Base-by-base conservation (phyloP, 2,888 invertebrate genomes). In the Steinernema hermaphroditum region DNA sequence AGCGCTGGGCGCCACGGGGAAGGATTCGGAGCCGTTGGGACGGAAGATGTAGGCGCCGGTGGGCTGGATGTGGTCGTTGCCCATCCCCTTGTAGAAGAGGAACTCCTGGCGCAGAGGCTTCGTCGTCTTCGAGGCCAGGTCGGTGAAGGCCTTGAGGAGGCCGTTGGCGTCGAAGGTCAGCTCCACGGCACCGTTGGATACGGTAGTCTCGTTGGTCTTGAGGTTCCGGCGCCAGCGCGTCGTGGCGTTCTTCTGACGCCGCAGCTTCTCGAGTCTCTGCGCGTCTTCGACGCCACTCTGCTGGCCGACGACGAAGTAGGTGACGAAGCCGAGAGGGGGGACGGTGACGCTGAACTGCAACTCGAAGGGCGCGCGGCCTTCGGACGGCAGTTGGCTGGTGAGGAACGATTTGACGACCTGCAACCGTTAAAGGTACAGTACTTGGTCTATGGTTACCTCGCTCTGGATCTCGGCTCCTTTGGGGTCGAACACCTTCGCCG, bases 31-130 rank as follows among this genome's bases (percentile, higher is more conserved):
- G 22, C 81, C 79, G 37, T 86, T 86, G 2, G 89, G 89, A 46
- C 89, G 78, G 83, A 89, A 90, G 43, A 96, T 92, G 83, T 98
- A 97, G 0, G 96, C 96, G 0, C 97, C 97, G 0, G 96, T 95
- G 0, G 94, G 91, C 74, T 94, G 82, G 0, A 85, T 85, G 82
- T 93, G 93, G 83, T 92, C 89, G 0, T 80, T 76, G 16, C 22
- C 68, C 41, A 69, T 37, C 57, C 79, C 82, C 50, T 77, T 74
- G 83, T 94, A 95, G 84, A 91, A 94, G 27, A 90, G 89, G 83
- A 93, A 92, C 1, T 91, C 90, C 85, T 93, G 92, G 8, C 87
- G 81, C 71, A 92, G 74, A 2, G 81, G 75, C 24, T 86, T 76
- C 0, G 81, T 79, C 1, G 85, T 73, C 0, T 82, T 77, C 4